phyloP scores from a whole-genome alignment of 2,797 vertebrate species.

The Lepus oiostolus region DNA sequence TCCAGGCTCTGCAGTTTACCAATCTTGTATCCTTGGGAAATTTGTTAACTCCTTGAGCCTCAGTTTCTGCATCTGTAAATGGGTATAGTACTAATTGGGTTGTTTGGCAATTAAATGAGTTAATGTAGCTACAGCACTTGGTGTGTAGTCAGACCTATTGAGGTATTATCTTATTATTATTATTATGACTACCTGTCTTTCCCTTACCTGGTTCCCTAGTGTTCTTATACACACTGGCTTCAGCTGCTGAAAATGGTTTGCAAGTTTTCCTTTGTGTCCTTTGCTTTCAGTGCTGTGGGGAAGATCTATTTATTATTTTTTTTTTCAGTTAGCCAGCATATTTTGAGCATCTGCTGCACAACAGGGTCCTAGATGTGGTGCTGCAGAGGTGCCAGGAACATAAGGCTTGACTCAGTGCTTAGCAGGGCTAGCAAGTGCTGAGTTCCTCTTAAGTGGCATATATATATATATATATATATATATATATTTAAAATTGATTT shows the following conservation, averaged over 20 bases:
- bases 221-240: background rate
- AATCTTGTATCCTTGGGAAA: background rate
- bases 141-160: background rate
- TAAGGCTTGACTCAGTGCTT: constrained; percentile 16
- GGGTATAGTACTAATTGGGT: background rate
- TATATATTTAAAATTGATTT: too few relatives aligned
- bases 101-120: constrained; percentile 7
- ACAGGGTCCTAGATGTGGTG: background rate
- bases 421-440: background rate
- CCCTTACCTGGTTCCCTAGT: constrained; percentile 8
- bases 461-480: too few relatives aligned
- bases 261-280: constrained; percentile 1
- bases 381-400: constrained; percentile 28
- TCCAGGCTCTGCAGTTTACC: background rate
- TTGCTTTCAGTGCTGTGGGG: constrained; percentile 1
- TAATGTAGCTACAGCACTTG: background rate
- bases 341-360: background rate
- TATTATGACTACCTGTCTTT: background rate
- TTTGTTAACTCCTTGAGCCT: background rate
- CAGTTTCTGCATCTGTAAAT: constrained; percentile 36
- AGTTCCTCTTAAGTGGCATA: background rate
- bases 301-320: background rate
- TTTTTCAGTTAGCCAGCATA: background rate
- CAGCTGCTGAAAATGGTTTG: background rate
- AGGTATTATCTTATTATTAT: background rate